Conservation (phyloP, 2,797 vertebrate species). For the Apogon hyalosoma region DNA sequence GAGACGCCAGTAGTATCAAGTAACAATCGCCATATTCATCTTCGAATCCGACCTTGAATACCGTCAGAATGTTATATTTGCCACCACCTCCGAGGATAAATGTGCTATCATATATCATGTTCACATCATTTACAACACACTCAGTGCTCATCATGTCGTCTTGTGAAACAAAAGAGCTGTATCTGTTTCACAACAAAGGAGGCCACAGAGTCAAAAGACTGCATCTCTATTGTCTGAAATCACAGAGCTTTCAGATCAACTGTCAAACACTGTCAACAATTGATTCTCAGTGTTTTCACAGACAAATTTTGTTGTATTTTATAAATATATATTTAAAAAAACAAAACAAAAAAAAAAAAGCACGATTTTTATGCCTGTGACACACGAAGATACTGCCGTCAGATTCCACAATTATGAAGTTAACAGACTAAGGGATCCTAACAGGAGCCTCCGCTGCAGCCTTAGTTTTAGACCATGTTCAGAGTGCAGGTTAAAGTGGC, state of each 20-base stretch:
- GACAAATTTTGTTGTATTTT: no score
- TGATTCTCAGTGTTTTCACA: no score
- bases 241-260: slow-evolving; percentile 41
- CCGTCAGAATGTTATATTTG: slow-evolving; percentile 17
- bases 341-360: no score
- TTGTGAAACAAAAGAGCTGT: slow-evolving; percentile 51
- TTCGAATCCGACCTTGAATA: slow-evolving; percentile 9
- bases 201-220: slow-evolving; percentile 36
- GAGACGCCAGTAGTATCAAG: slow-evolving; percentile 2
- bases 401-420: no score
- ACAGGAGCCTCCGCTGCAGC: no score
- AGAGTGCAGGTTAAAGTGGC: slow-evolving; percentile 21
- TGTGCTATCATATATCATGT: slow-evolving; percentile 43
- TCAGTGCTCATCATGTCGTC: slow-evolving; percentile 45
- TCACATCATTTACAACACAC: slow-evolving; percentile 44
- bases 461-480: no score
- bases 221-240: slow-evolving; percentile 59
- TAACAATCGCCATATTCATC: slow-evolving; percentile 24
- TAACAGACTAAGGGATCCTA: no score
- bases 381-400: no score
- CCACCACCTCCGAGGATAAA: slow-evolving; percentile 16
- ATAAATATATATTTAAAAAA: no score
- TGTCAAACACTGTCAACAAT: slow-evolving; percentile 40
- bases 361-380: no score
- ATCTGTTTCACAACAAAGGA: slow-evolving; percentile 52